Evolutionary conservation across 1,140 invertebrate species (phyloP).

Genomic region (Nephila pilipes): DNA sequence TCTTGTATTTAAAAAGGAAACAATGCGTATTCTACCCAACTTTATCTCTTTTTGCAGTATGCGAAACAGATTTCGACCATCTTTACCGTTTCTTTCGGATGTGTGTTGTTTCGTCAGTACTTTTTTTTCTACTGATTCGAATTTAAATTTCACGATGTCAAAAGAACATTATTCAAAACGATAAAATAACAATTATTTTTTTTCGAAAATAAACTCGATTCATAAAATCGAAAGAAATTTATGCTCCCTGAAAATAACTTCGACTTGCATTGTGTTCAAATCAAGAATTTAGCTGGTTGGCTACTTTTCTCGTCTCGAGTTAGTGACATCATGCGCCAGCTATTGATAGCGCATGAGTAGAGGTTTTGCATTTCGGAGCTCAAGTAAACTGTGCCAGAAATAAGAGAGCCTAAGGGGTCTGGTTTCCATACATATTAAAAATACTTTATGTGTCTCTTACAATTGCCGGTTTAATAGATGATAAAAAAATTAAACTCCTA

Average conservation of each 20-base stretch:
- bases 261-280: constrained; percentile 35
- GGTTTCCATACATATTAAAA: constrained; percentile 46
- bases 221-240: too few species aligned
- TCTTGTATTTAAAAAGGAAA: too few species aligned
- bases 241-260: not conserved
- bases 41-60: too few species aligned
- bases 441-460: constrained; percentile 54
- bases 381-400: constrained; percentile 76
- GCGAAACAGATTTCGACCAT: too few species aligned
- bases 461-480: constrained; percentile 47
- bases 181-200: too few species aligned
- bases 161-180: too few species aligned
- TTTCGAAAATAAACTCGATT: too few species aligned
- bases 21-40: too few species aligned
- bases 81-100: too few species aligned
- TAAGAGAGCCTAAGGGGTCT: constrained; percentile 67
- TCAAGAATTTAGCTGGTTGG: constrained; percentile 57
- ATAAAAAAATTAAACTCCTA: constrained; percentile 55
- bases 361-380: constrained; percentile 74
- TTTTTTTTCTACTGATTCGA: too few species aligned
- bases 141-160: too few species aligned
- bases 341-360: constrained; percentile 77
- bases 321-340: constrained; percentile 76
- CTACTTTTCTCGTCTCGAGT: constrained; percentile 45
- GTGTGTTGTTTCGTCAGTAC: too few species aligned